Evolutionary conservation across 2,888 invertebrate genomes (phyloP).

Genomic region (Lycaena phlaeas): DNA sequence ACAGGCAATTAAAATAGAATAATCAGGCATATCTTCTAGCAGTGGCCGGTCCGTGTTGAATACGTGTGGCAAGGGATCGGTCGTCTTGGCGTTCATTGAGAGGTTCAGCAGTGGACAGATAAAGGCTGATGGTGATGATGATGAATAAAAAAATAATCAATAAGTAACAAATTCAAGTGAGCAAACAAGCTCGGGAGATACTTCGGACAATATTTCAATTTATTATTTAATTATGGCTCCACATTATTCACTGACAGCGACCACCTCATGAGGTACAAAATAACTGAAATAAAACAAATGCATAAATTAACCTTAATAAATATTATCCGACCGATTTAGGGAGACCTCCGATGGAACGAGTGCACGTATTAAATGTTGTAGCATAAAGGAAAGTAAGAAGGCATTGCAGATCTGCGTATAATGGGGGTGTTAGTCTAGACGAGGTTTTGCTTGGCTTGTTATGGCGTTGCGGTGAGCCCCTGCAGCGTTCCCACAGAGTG

Average conservation of each 20-base stretch:
- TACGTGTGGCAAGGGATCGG: too few species aligned
- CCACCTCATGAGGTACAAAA: constrained; percentile 42
- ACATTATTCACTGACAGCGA: constrained; percentile 29
- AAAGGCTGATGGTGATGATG: too few species aligned
- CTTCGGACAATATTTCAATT: too few species aligned
- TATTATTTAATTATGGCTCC: constrained; percentile 19
- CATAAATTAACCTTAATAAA: constrained; percentile 32
- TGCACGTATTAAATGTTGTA: constrained; percentile 17
- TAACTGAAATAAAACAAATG: constrained; percentile 27
- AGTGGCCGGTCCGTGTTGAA: too few species aligned
- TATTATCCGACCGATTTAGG: constrained; percentile 29
- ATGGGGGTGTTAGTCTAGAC: constrained; percentile 54
- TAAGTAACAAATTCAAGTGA: too few species aligned
- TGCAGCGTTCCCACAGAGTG: constrained; percentile 57
- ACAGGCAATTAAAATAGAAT: too few species aligned
- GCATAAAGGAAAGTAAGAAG: constrained; percentile 35
- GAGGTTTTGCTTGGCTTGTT: constrained; percentile 52
- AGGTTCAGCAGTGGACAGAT: too few species aligned
- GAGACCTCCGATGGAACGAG: constrained; percentile 21
- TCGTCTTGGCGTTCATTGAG: too few species aligned
- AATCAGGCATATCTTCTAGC: too few species aligned
- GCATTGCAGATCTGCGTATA: constrained; percentile 39
- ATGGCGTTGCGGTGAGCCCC: constrained; percentile 48
- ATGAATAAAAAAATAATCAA: too few species aligned
- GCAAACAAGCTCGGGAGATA: too few species aligned